Percentiles rank a stretch among this genome's conserved stretches.
These are phyloP conservation scores for Pteria penguin DNA, from an alignment of 2,888 invertebrate species.

Conservation along the genomic window DNA sequence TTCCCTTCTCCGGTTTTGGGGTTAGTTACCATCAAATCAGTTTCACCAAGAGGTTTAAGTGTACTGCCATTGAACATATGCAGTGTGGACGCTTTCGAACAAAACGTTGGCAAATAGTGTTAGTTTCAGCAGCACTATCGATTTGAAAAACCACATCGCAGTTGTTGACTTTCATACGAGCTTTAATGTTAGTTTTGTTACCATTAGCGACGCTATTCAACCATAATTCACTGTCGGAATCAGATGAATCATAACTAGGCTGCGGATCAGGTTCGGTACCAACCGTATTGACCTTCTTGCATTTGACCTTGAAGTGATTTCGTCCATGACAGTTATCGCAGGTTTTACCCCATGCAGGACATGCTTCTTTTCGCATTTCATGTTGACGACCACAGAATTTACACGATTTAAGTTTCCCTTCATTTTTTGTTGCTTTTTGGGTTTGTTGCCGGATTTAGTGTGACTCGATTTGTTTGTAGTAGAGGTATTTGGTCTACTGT, in stretches of 20 bases:
- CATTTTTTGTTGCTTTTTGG: neutral
- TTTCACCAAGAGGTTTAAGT: constrained; percentile 12
- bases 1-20: constrained; percentile 1
- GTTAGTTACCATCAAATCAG: neutral
- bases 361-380: constrained; percentile 41
- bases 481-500: neutral
- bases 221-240: neutral
- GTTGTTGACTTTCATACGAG: constrained; percentile 23
- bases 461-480: no score
- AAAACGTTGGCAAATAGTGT: constrained; percentile 29
- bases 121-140: constrained; percentile 48
- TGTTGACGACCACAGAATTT: constrained; percentile 50
- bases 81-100: constrained; percentile 19
- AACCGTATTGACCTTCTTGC: constrained; percentile 25
- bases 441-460: neutral
- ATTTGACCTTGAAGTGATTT: constrained; percentile 47
- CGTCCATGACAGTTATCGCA: constrained; percentile 42
- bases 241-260: neutral
- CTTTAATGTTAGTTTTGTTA: neutral
- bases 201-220: neutral
- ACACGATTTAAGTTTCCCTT: constrained; percentile 15
- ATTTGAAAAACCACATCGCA: constrained; percentile 40
- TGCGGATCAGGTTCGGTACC: neutral
- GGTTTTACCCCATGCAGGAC: constrained; percentile 50
- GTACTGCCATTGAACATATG: constrained; percentile 19